A percentile compares a stretch with the other conserved stretches of the same genome.
These are phyloP conservation scores for Cerastoderma edule DNA, from an alignment of 2,888 invertebrate genomes.

Conservation along the genomic window DNA sequence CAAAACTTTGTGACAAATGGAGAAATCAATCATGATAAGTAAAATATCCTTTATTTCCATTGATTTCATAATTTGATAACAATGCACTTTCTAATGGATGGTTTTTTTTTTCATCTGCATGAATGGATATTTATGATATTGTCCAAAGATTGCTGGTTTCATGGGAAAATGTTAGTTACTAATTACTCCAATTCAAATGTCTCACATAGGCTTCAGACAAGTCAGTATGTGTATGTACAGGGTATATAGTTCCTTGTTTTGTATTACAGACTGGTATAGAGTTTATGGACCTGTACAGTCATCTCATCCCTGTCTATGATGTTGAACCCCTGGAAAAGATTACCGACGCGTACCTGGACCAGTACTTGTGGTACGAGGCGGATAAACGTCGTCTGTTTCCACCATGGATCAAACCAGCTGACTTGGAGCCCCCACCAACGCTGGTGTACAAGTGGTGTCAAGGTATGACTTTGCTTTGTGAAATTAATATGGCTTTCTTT, in stretches of 20 bases:
- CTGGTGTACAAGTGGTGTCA: constrained; percentile 99
- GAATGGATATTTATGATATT: too few species aligned
- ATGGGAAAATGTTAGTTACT: neutral
- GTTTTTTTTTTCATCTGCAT: too few species aligned
- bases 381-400: constrained; percentile 98
- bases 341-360: constrained; percentile 99
- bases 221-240: neutral
- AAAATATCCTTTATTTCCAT: too few species aligned
- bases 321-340: constrained; percentile 99
- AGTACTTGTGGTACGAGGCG: constrained; percentile 99
- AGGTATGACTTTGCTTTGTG: constrained; percentile 88
- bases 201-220: neutral
- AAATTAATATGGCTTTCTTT: too few species aligned
- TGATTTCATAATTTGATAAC: too few species aligned
- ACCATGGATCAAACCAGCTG: constrained; percentile 99
- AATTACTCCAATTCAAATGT: neutral
- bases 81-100: too few species aligned
- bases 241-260: neutral
- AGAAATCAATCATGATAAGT: too few species aligned
- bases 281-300: constrained; percentile 99
- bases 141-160: too few species aligned
- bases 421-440: constrained; percentile 95
- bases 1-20: too few species aligned
- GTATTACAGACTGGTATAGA: constrained; percentile 94
- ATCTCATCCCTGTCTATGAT: constrained; percentile 99